phyloP scores from a whole-genome alignment of 1,140 invertebrate species.

The Orius insidiosus region DNA sequence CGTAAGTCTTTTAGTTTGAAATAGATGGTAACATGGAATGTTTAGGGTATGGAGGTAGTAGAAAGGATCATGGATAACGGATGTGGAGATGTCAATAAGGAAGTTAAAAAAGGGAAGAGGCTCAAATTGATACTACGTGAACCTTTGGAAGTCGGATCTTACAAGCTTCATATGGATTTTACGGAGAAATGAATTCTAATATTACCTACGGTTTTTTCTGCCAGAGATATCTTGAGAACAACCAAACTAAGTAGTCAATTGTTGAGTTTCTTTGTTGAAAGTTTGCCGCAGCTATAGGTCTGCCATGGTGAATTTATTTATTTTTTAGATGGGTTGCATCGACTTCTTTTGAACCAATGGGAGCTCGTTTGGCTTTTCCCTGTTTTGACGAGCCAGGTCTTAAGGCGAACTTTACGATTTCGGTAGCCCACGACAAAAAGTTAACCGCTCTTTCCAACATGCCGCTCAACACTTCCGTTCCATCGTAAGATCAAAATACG shows the following conservation, averaged over 20 bases:
- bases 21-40: too few species aligned
- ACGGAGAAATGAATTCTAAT: constrained; percentile 13
- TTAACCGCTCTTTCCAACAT: constrained; percentile 20
- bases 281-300: too few species aligned
- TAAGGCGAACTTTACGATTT: constrained; percentile 36
- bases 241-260: constrained; percentile 8
- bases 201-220: constrained; percentile 13
- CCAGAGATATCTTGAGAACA: not conserved
- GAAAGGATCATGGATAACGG: too few species aligned
- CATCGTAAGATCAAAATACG: constrained; percentile 8
- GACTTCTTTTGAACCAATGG: constrained; percentile 40
- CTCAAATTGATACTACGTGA: not conserved
- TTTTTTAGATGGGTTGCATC: constrained; percentile 31
- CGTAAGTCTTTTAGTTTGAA: too few species aligned
- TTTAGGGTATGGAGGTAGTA: too few species aligned
- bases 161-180: constrained; percentile 12
- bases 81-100: too few species aligned
- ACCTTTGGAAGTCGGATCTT: not conserved
- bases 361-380: constrained; percentile 44
- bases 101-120: too few species aligned
- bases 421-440: constrained; percentile 7
- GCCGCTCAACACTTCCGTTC: constrained; percentile 12
- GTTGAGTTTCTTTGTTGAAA: too few species aligned
- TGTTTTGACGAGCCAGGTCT: constrained; percentile 49
- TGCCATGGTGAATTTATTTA: too few species aligned